Evolutionary conservation across 2,797 vertebrate species (phyloP), one percentile per base, ranked within the genome.

Genomic region (Salmo trutta): DNA sequence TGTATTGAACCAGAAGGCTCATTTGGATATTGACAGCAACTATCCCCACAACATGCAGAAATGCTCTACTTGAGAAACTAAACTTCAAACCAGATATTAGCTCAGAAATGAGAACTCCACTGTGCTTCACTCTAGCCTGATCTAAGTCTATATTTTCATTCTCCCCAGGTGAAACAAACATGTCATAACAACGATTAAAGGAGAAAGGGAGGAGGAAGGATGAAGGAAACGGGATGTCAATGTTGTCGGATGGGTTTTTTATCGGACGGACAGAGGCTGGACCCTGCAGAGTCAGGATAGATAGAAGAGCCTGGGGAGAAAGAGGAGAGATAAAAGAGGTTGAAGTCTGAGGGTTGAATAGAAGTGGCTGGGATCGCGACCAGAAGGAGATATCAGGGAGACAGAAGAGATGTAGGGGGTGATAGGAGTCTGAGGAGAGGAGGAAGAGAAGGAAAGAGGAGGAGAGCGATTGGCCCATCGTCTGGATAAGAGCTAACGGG

Each of bases 381-480:
- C 83, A 77, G 84, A 82, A 86, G 89, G 89, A 88, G 84, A 52
- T 79, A 83, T 88, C 84, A 84, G 81, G 82, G 83, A 87, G 86
- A 87, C 85, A 62, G 78, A 71, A 16, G 81, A 83, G 89, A 89
- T 86, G 81, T 77, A 70, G 41, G 78, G 71, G 77, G 36, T 79
- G 88, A 90, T 90, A 85, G 79, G 80, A 77, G 77, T 64, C 53
- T 74, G 8, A 53, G 41, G 14, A 12, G 27, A 29, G 16, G 65
- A 19, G 3, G 65, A 27, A 47, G 5, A 31, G 84, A 86, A 82
- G 62, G 19, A n/a, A 12, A 71, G 8, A 41, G 77, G 81, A 79
- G 82, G 82, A 75, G 81, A 75, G 59, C 70, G 81, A 81, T 85
- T 68, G 76, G 69, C 79, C 85, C 77, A 70, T 84, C 73, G 53